Evolutionary conservation across 2,888 invertebrate genomes (phyloP).

Genomic region (Hirudinaria manillensis): DNA sequence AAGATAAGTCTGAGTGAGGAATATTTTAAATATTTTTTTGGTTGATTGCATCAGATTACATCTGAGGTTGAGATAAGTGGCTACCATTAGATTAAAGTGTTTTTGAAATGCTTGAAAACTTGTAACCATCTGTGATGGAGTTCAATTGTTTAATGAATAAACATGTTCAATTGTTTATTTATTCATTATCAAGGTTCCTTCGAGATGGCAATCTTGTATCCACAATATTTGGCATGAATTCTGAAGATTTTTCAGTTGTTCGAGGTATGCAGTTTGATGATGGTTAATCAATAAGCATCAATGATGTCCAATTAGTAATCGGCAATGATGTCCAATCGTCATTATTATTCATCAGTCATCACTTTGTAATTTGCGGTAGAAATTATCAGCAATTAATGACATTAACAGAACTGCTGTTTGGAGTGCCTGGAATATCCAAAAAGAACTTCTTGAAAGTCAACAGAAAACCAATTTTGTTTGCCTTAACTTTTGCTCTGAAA

Average conservation of each 20-base stretch:
- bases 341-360: no score
- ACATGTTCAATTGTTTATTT: neutral
- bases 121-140: neutral
- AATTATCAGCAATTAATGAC: no score
- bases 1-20: constrained; percentile 38
- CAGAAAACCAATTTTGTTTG: neutral
- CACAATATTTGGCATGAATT: constrained; percentile 46
- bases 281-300: no score
- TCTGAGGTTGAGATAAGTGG: no score
- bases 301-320: no score
- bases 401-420: constrained; percentile 74
- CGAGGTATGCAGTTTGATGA: neutral
- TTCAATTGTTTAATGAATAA: neutral
- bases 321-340: no score
- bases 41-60: no score
- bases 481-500: constrained; percentile 22
- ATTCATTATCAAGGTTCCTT: constrained; percentile 42
- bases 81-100: no score
- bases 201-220: constrained; percentile 47
- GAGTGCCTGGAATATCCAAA: constrained; percentile 79
- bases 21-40: neutral
- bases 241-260: constrained; percentile 41
- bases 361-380: no score
- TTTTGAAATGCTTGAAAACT: no score
- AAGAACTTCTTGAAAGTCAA: constrained; percentile 18